Conservation (phyloP, 2,888 invertebrate species). For the Ecdyonurus torrentis region DNA sequence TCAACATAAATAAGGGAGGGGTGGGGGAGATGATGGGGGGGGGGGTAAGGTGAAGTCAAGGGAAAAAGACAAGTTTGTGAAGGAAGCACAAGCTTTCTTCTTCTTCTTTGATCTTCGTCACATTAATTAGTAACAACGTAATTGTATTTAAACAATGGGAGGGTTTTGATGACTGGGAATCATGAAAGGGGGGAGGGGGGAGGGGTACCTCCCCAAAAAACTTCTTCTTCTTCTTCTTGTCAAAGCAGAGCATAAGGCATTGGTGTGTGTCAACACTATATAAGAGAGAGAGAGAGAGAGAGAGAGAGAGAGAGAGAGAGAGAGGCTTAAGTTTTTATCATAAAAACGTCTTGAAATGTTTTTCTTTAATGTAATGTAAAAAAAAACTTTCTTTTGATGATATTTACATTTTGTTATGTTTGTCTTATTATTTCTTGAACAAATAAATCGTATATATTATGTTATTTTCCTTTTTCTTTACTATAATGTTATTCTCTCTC, state of each 20-base stretch:
- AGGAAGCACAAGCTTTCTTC: too few relatives aligned
- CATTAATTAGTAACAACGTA: slow-evolving; percentile 43
- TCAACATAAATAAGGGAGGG: too few relatives aligned
- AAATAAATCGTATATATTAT: too few relatives aligned
- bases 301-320: slow-evolving; percentile 9
- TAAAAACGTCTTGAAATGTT: neutral
- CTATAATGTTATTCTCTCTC: too few relatives aligned
- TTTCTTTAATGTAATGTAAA: neutral
- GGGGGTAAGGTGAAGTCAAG: too few relatives aligned
- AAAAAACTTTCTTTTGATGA: neutral
- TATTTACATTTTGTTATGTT: neutral
- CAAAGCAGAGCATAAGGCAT: slow-evolving; percentile 17
- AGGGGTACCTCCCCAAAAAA: too few relatives aligned
- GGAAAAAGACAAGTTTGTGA: too few relatives aligned
- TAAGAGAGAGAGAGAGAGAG: slow-evolving; percentile 11
- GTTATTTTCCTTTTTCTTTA: too few relatives aligned
- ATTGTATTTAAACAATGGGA: slow-evolving; percentile 41
- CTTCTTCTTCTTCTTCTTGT: slow-evolving; percentile 6
- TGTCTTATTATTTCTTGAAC: neutral
- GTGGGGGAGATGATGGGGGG: too few relatives aligned
- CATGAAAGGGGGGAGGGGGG: too few relatives aligned
- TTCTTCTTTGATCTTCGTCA: slow-evolving; percentile 35
- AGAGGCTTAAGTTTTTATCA: slow-evolving; percentile 15
- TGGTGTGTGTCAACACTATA: neutral
- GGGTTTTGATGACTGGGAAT: too few relatives aligned